A percentile compares a stretch with the other conserved stretches of the same genome.
Conservation (phyloP, 2,888 invertebrate genomes). For the Cephus pygmeus region DNA sequence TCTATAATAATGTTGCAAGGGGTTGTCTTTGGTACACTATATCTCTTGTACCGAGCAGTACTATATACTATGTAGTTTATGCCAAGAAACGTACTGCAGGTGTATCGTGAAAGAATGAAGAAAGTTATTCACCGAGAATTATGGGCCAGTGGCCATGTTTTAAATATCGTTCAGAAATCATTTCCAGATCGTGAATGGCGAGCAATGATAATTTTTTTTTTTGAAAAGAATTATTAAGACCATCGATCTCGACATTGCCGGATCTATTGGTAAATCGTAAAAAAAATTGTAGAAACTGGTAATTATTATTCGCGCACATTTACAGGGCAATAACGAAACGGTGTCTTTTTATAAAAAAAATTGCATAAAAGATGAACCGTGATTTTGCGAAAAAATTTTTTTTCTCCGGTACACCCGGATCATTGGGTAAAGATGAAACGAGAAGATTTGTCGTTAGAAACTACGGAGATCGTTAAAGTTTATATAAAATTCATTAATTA, state of each 20-base stretch:
- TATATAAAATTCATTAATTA: background rate
- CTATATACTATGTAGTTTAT: background rate
- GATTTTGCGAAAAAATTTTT: background rate
- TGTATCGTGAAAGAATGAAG: constrained; percentile 3
- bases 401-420: background rate
- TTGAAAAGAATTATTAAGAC: background rate
- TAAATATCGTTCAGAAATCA: background rate
- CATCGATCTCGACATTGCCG: background rate
- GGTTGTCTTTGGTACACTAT: background rate
- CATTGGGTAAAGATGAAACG: background rate
- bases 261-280: background rate
- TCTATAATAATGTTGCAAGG: background rate
- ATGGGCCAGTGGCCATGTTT: background rate
- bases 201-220: background rate
- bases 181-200: background rate
- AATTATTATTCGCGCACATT: background rate
- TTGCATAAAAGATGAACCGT: background rate
- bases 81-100: background rate
- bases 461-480: background rate
- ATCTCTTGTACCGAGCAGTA: background rate
- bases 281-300: background rate
- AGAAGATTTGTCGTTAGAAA: background rate
- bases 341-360: background rate
- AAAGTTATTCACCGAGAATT: background rate
- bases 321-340: background rate